Evolutionary conservation across 1,140 invertebrate genomes (phyloP).

Genomic region (Meloidogyne floridensis): DNA sequence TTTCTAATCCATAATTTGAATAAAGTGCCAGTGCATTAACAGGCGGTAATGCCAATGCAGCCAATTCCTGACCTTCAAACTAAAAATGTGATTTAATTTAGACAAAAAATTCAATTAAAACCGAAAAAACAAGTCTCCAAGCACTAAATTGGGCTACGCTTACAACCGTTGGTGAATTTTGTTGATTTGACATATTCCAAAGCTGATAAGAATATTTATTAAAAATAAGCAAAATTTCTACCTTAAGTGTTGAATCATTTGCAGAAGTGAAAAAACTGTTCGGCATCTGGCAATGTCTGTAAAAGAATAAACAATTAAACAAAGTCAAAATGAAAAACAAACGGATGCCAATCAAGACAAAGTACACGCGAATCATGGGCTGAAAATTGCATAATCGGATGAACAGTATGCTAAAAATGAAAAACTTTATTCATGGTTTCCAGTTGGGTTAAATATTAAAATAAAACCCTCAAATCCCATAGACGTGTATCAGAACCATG

Average conservation of each 20-base stretch:
- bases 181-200: constrained; percentile 33
- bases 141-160: constrained; percentile 31
- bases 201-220: background rate
- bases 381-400: constrained; percentile 32
- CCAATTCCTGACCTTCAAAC: constrained; percentile 43
- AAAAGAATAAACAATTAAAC: constrained; percentile 6
- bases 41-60: constrained; percentile 24
- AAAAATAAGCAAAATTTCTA: background rate
- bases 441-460: background rate
- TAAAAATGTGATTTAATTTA: constrained; percentile 23
- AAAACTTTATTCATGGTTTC: background rate
- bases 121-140: constrained; percentile 40
- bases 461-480: constrained; percentile 43
- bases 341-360: constrained; percentile 41
- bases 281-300: constrained; percentile 7
- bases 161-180: background rate
- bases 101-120: constrained; percentile 11
- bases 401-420: constrained; percentile 31
- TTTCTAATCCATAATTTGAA: constrained; percentile 33
- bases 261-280: constrained; percentile 39
- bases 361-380: constrained; percentile 28
- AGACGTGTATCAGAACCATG: constrained; percentile 43
- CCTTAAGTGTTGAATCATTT: constrained; percentile 29
- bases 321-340: constrained; percentile 1
- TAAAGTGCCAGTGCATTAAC: constrained; percentile 25